phyloP scores from a whole-genome alignment of 2,113 vertebrate species.

The Danionella cerebrum region DNA sequence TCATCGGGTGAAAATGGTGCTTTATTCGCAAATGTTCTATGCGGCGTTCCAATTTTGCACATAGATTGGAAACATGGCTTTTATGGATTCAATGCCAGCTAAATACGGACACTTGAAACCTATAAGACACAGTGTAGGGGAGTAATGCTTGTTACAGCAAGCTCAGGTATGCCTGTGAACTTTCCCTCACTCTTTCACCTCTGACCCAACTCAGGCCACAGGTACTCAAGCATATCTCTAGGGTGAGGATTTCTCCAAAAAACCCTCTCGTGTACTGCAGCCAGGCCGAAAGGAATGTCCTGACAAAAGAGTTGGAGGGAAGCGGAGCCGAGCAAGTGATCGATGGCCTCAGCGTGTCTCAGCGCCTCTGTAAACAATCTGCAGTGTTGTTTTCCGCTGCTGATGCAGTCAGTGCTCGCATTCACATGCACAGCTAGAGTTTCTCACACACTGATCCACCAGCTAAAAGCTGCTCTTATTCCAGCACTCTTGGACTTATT shows the following conservation, averaged over 20 bases:
- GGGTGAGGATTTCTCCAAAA: constrained; percentile 3
- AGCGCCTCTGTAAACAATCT: constrained; percentile 28
- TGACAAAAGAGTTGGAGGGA: constrained; percentile 23
- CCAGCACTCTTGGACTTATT: constrained; percentile 24
- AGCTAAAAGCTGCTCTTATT: constrained; percentile 22
- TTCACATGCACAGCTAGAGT: constrained; percentile 19
- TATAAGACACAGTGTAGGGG: neutral
- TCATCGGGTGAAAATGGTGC: too few relatives aligned
- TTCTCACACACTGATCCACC: constrained; percentile 13
- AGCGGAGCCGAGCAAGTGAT: constrained; percentile 9
- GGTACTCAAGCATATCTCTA: constrained; percentile 17
- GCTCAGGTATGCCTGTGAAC: neutral
- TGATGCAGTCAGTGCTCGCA: neutral
- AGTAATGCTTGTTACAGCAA: neutral
- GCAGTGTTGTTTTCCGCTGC: constrained; percentile 23
- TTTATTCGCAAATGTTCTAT: too few relatives aligned
- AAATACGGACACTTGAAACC: too few relatives aligned
- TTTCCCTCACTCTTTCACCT: neutral
- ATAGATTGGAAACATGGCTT: too few relatives aligned
- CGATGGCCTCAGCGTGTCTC: constrained; percentile 25
- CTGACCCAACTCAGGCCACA: neutral
- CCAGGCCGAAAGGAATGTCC: neutral
- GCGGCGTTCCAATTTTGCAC: too few relatives aligned
- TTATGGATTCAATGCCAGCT: too few relatives aligned
- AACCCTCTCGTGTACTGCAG: neutral